These are phyloP conservation scores for Aspidapion aeneum DNA, from an alignment of 2,888 invertebrate species.

Conservation along the genomic window DNA sequence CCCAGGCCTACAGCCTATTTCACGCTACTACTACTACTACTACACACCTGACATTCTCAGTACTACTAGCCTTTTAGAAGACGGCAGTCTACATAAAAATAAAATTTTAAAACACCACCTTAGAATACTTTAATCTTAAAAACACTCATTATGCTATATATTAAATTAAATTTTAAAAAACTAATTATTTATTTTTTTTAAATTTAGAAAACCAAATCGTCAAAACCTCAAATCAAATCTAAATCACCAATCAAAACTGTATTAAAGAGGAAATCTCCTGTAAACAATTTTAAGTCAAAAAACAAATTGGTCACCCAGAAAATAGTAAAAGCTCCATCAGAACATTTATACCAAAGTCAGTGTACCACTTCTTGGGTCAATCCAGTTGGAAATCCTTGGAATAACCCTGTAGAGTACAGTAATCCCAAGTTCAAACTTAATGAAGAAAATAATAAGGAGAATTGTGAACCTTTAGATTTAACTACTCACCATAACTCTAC, in stretches of 20 bases:
- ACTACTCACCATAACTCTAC: not conserved
- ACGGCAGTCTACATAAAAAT: no score
- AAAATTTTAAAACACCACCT: no score
- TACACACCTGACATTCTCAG: no score
- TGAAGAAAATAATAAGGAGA: not conserved
- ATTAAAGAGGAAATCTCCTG: slow-evolving; percentile 21
- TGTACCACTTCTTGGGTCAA: not conserved
- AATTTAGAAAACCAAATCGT: no score
- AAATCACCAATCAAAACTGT: slow-evolving; percentile 8
- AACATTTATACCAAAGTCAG: not conserved
- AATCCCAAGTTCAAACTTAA: not conserved
- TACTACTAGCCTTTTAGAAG: no score
- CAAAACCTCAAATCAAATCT: slow-evolving; percentile 4
- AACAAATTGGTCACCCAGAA: not conserved
- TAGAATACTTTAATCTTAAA: no score
- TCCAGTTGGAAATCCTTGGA: not conserved
- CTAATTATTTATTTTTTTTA: no score
- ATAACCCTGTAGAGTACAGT: not conserved
- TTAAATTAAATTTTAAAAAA: no score
- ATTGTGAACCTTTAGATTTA: not conserved
- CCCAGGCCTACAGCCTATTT: no score
- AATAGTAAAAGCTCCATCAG: no score
- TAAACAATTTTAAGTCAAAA: slow-evolving; percentile 22
- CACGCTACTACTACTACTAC: no score
- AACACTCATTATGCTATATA: no score